phyloP scores from a whole-genome alignment of 2,113 vertebrate genomes.

The Cebus imitator region DNA sequence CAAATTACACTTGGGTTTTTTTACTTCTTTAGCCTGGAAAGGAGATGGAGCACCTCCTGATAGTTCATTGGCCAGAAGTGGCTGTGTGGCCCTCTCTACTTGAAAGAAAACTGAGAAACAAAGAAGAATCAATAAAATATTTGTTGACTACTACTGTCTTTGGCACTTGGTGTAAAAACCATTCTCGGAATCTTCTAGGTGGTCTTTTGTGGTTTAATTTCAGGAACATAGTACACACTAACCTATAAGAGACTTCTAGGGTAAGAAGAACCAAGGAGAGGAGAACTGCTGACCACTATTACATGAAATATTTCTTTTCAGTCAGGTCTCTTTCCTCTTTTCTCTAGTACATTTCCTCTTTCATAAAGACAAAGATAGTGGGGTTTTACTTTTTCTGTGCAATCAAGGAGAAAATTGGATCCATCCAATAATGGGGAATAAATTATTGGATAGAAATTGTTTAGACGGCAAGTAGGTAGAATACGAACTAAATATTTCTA shows the following conservation, averaged over 20 bases:
- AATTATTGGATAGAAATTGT: neutral
- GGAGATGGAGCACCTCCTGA: neutral
- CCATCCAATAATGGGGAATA: neutral
- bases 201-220: neutral
- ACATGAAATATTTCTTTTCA: neutral
- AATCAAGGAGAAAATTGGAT: neutral
- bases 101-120: neutral
- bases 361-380: neutral
- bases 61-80: neutral
- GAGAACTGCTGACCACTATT: neutral
- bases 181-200: neutral
- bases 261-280: neutral
- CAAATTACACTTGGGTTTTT: neutral
- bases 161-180: neutral
- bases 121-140: neutral
- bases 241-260: neutral
- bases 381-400: neutral
- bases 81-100: neutral
- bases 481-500: neutral
- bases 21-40: neutral
- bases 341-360: neutral
- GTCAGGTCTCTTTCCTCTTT: neutral
- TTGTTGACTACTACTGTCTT: neutral
- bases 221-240: neutral
- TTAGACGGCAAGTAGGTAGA: neutral